Percentiles rank a stretch among this genome's conserved stretches.
phyloP scores from a whole-genome alignment of 2,888 invertebrate genomes.

The Dasypogon diadema region DNA sequence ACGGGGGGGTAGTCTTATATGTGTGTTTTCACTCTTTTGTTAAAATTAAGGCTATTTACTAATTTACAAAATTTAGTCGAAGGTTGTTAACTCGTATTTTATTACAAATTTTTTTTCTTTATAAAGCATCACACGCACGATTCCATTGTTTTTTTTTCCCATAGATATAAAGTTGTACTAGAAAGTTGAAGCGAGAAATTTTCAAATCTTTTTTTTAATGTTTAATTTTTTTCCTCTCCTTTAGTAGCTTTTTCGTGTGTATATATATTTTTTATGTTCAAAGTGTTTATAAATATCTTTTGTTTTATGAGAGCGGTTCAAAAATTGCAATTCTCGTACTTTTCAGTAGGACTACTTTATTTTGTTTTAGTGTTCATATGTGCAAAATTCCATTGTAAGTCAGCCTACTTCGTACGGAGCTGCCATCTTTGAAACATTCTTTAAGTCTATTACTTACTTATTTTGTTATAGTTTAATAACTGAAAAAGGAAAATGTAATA shows the following conservation, averaged over 20 bases:
- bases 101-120: too few species aligned
- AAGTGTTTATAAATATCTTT: background rate
- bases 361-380: background rate
- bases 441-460: too few species aligned
- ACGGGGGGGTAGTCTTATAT: too few species aligned
- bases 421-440: too few species aligned
- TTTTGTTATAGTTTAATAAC: too few species aligned
- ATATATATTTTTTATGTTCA: background rate
- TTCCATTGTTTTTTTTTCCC: background rate
- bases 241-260: background rate
- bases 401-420: too few species aligned
- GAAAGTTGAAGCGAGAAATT: conserved; percentile 23
- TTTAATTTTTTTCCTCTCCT: background rate
- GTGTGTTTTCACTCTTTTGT: too few species aligned
- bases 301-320: background rate
- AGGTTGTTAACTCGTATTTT: conserved; percentile 27
- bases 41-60: background rate
- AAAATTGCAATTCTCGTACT: background rate
- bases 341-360: background rate
- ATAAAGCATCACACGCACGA: conserved; percentile 43
- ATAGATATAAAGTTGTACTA: conserved; percentile 26
- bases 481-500: too few species aligned
- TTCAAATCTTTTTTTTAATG: background rate
- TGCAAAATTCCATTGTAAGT: too few species aligned
- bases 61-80: conserved; percentile 15